phyloP scores from a whole-genome alignment of 2,888 invertebrate genomes.

The Napeogenes inachia region DNA sequence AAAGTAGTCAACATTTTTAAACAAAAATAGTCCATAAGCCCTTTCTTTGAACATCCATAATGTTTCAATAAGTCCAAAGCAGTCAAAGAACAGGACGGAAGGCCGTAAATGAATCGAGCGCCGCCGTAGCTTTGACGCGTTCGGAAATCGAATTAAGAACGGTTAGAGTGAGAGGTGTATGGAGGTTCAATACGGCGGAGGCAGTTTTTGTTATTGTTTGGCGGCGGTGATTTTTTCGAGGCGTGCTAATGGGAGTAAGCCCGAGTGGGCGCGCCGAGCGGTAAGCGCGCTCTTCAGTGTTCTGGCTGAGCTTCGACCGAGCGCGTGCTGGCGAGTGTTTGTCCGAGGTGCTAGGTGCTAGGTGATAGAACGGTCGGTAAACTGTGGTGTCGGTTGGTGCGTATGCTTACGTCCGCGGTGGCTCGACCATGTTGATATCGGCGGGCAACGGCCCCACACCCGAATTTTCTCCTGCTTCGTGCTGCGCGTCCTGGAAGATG shows the following conservation, averaged over 20 bases:
- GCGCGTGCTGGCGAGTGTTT: constrained; percentile 64
- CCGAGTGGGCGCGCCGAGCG: constrained; percentile 73
- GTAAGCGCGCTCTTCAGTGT: constrained; percentile 78
- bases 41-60: constrained; percentile 17
- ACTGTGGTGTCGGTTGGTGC: constrained; percentile 59
- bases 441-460: constrained; percentile 79
- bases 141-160: constrained; percentile 74
- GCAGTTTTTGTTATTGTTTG: constrained; percentile 74
- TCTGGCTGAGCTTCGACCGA: constrained; percentile 75
- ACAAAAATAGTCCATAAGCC: constrained; percentile 37
- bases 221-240: constrained; percentile 72
- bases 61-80: constrained; percentile 31
- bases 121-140: constrained; percentile 73
- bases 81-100: constrained; percentile 65
- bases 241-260: constrained; percentile 77
- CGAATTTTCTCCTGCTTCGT: constrained; percentile 76
- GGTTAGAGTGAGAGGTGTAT: constrained; percentile 73
- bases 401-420: constrained; percentile 55
- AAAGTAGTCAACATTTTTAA: constrained; percentile 27
- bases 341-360: constrained; percentile 47
- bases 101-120: constrained; percentile 69
- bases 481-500: constrained; percentile 82
- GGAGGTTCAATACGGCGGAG: constrained; percentile 61
- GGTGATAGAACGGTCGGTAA: constrained; percentile 36
- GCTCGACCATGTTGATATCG: constrained; percentile 80